Base-by-base conservation (phyloP, 2,113 vertebrate species). In the Hemicordylus capensis region DNA sequence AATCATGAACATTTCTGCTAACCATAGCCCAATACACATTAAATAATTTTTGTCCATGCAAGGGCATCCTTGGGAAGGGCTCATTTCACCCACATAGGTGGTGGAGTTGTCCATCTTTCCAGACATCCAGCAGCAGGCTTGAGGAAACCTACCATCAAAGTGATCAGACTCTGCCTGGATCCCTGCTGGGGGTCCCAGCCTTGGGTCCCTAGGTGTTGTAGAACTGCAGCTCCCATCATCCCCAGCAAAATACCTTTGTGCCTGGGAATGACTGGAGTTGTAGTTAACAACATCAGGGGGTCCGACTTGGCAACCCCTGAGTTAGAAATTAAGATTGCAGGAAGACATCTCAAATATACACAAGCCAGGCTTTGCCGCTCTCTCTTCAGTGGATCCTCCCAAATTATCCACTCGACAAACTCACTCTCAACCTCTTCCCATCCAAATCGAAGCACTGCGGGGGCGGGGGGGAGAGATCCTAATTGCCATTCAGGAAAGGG, bases 151-250 rank as follows among this genome's bases (percentile, higher is more conserved):
- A 31, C 59, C 19, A 19, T n/a, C 77, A 34, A 48, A 44, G 37
- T 9, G 44, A 24, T 42, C 22, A 22, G 22, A 22, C 4, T 51
- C 31, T 9, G 64, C 4, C 37, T 19, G 66, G 24, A 22, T 8
- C 61, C 56, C 84, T 85, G 76, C 67, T 73, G 84, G 76, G 51
- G 8, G 48, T n/a, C n/a, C n/a, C n/a, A n/a, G n/a, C n/a, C n/a
- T n/a, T n/a, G n/a, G n/a, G n/a, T n/a, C n/a, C n/a, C n/a, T n/a
- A n/a, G n/a, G n/a, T n/a, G n/a, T n/a, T n/a, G n/a, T n/a, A n/a
- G n/a, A n/a, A n/a, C n/a, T n/a, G n/a, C n/a, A n/a, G n/a, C n/a
- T n/a, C n/a, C n/a, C n/a, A n/a, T n/a, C n/a, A n/a, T n/a, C n/a
- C n/a, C n/a, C n/a, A n/a, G n/a, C n/a, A n/a, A n/a, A n/a, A n/a